Evolutionary conservation across 2,113 vertebrate species (phyloP), one percentile per base, ranked within the genome.

Genomic region (Pyxicephalus adspersus): DNA sequence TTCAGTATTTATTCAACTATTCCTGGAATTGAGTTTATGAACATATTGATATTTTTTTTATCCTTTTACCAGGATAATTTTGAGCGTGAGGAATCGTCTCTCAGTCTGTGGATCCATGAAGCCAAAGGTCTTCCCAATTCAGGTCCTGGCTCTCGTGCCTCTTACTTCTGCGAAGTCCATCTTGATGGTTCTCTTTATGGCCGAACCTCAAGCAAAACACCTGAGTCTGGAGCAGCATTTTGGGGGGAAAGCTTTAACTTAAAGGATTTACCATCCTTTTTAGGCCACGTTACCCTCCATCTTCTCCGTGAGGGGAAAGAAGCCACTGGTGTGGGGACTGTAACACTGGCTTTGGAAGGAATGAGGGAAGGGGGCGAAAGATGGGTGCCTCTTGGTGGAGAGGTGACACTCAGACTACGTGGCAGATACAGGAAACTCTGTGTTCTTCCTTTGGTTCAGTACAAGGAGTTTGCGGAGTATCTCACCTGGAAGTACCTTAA

Each of bases 381-480:
- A 26, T 96, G 95, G 95, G 93, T 94, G 74, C 90, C 87, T 0
- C 87, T 96, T 58, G 80, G 91, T 15, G 86, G 91, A 1, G 78
- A 88, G 0, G 76, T 85, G 1, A 54, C 84, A 0, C 89, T 98
- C 6, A 89, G 97, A 22, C 89, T 97, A 3, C 94, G 94, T 4
- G 92, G 94, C 50, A 92, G 92, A 28, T 96, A 94, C 76, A 92
- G 95, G 84, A 94, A 94, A 80, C 86, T 97, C 86, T 88, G 87
- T 19, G 95, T 98, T 76, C 85, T 96, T 84, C 96, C 96, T 1
- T 94, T 97, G 1, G 95, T 97, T 75, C 94, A 92, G 75, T 98
- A 98, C 89, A 98, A 98, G 85, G 96, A 97, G 87, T 92, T 98
- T 89, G 97, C 97, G 0, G 97, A 98, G 86, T 96, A 94, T 75